These are phyloP conservation scores for Peromyscus eremicus DNA, from an alignment of 2,797 vertebrate genomes.

Conservation along the genomic window DNA sequence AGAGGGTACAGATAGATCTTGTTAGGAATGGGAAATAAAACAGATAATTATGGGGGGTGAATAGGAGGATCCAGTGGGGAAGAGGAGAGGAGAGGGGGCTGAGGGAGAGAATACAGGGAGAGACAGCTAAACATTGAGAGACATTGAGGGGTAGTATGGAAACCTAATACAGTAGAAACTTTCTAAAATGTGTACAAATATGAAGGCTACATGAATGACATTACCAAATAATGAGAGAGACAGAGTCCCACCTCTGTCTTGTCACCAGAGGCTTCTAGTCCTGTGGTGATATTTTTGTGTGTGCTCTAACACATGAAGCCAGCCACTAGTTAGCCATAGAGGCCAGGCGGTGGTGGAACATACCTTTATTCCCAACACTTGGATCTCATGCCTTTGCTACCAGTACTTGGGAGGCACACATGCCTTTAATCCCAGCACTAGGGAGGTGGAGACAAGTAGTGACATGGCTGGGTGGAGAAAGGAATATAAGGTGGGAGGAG, in stretches of 20 bases:
- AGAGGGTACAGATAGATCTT: not conserved
- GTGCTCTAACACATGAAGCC: too few species aligned
- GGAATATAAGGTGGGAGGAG: too few species aligned
- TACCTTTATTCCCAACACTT: too few species aligned
- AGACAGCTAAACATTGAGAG: not conserved
- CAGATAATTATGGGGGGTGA: not conserved
- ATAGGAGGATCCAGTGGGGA: not conserved
- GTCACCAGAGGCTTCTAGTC: not conserved
- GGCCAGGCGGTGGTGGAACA: too few species aligned
- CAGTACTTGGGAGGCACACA: too few species aligned
- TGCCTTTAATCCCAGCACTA: too few species aligned
- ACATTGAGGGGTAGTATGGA: not conserved
- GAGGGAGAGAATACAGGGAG: not conserved
- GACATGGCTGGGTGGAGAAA: too few species aligned
- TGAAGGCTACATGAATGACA: not conserved
- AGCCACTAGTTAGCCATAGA: too few species aligned
- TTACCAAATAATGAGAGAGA: not conserved
- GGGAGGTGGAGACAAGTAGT: too few species aligned
- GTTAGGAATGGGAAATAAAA: not conserved
- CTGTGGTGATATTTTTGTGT: too few species aligned
- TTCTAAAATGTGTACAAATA: not conserved
- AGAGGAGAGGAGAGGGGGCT: not conserved
- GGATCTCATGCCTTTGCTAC: too few species aligned
- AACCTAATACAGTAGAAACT: not conserved
- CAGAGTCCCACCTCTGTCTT: not conserved